Evolutionary conservation across 2,888 invertebrate species (phyloP).

Genomic region (Nemotelus pantherinus): DNA sequence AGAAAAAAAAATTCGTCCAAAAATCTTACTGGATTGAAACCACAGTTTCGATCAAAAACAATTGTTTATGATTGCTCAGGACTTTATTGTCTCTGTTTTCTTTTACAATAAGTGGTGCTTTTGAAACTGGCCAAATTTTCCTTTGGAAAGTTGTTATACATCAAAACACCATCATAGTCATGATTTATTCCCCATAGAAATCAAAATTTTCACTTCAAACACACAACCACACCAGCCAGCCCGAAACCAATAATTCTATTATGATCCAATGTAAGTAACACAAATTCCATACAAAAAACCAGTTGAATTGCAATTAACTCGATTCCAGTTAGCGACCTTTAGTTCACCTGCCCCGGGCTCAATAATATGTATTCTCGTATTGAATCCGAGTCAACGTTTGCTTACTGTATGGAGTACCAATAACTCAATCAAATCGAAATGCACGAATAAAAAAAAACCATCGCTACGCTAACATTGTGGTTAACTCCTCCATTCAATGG

Average conservation of each 20-base stretch:
- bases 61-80: too few relatives aligned
- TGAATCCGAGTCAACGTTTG: background rate
- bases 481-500: constrained; percentile 44
- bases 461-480: constrained; percentile 32
- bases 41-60: too few relatives aligned
- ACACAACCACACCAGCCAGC: background rate
- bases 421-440: constrained; percentile 51
- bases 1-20: too few relatives aligned
- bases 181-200: too few relatives aligned
- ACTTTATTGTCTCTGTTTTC: too few relatives aligned
- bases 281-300: constrained; percentile 13
- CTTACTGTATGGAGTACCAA: constrained; percentile 44
- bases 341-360: constrained; percentile 42
- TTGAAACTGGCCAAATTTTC: too few relatives aligned
- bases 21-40: too few relatives aligned
- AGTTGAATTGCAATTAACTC: constrained; percentile 41
- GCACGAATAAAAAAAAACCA: background rate
- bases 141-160: too few relatives aligned
- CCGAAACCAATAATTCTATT: background rate
- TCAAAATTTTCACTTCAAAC: too few relatives aligned
- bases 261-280: background rate
- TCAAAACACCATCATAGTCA: too few relatives aligned
- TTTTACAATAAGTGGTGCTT: too few relatives aligned
- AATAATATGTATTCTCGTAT: constrained; percentile 18
- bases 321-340: constrained; percentile 42